phyloP scores from a whole-genome alignment of 1,140 invertebrate genomes.

The Aradophagus sp. region DNA sequence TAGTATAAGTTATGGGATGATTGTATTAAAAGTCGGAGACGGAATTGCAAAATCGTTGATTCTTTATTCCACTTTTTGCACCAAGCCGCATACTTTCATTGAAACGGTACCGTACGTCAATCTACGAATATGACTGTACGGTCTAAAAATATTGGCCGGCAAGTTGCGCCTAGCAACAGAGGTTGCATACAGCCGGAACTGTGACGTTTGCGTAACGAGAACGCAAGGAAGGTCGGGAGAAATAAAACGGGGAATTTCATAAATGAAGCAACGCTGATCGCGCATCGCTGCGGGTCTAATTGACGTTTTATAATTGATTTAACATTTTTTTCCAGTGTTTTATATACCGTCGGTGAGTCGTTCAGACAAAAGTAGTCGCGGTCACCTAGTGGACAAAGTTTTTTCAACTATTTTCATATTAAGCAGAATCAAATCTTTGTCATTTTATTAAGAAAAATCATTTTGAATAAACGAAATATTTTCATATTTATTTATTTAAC shows the following conservation, averaged over 20 bases:
- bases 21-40: no score
- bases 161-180: constrained; percentile 72
- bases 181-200: constrained; percentile 69
- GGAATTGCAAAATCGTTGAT: background rate
- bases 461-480: no score
- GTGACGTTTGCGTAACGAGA: constrained; percentile 65
- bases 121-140: constrained; percentile 64
- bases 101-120: constrained; percentile 43
- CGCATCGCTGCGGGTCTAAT: background rate
- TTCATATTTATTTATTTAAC: no score
- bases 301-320: no score
- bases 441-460: no score
- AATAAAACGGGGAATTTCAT: constrained; percentile 57
- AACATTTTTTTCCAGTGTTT: background rate
- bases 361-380: no score
- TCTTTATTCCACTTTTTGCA: no score
- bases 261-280: constrained; percentile 46
- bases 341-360: no score
- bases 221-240: constrained; percentile 60
- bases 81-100: constrained; percentile 18
- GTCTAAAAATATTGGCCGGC: constrained; percentile 70
- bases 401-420: no score
- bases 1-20: no score
- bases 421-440: no score
- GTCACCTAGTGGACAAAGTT: no score